Conservation (phyloP, 2,888 invertebrate genomes). For the Caenorhabditis sulstoni region DNA sequence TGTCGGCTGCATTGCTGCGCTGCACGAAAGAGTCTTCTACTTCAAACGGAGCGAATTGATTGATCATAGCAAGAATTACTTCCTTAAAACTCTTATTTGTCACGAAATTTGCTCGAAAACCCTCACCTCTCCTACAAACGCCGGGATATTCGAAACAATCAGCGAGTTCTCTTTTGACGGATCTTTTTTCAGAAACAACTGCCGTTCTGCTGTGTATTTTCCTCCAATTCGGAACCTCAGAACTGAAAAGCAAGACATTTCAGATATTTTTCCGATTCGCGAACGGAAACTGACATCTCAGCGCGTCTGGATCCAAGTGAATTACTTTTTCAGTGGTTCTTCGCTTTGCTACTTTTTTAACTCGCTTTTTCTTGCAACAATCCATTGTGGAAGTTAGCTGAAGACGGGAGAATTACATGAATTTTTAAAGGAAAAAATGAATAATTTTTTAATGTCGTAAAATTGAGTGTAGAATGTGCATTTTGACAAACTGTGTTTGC, state of each 20-base stretch:
- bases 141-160: constrained; percentile 62
- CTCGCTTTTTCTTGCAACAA: constrained; percentile 42
- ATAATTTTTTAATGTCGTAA: constrained; percentile 22
- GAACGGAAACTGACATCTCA: constrained; percentile 35
- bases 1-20: constrained; percentile 53
- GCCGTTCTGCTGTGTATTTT: constrained; percentile 40
- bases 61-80: constrained; percentile 46
- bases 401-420: background rate
- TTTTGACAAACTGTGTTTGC: constrained; percentile 33
- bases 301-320: constrained; percentile 37
- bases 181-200: constrained; percentile 57
- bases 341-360: constrained; percentile 28
- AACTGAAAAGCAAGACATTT: constrained; percentile 19
- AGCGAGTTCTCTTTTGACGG: constrained; percentile 49
- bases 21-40: constrained; percentile 51
- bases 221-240: constrained; percentile 39
- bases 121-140: constrained; percentile 57
- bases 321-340: constrained; percentile 34
- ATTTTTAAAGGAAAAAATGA: background rate
- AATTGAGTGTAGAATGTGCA: background rate
- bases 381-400: constrained; percentile 1
- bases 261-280: too few relatives aligned
- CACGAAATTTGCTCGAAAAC: too few relatives aligned
- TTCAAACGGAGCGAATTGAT: constrained; percentile 47
- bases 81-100: constrained; percentile 47